A percentile compares a stretch with the other conserved stretches of the same genome.
Conservation (phyloP, 2,113 vertebrate species). For the Cairina moschata region DNA sequence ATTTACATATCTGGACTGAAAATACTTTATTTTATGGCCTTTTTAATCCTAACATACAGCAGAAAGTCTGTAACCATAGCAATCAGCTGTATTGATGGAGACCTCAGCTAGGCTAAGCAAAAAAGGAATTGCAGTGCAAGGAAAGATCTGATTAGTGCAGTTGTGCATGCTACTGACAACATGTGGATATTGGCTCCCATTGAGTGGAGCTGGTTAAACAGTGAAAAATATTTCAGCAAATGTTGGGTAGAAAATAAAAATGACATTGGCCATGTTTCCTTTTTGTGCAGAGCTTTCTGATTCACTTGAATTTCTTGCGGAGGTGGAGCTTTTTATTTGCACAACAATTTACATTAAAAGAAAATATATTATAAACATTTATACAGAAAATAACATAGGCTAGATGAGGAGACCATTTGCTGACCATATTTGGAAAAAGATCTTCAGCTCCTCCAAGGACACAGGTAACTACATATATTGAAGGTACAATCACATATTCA, state of each 20-base stretch:
- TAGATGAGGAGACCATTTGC: neutral
- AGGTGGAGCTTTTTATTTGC: neutral
- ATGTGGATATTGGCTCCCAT: neutral
- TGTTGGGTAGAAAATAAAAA: neutral
- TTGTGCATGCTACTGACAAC: neutral
- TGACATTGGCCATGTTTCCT: neutral
- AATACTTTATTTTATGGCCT: conserved; percentile 10
- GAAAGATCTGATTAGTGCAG: conserved; percentile 2
- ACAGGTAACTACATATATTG: neutral
- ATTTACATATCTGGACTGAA: neutral
- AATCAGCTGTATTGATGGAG: conserved; percentile 14
- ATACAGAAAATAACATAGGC: neutral
- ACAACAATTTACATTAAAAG: neutral
- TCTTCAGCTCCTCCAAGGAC: neutral
- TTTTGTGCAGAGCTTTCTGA: neutral
- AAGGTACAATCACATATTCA: neutral
- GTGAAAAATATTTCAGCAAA: neutral
- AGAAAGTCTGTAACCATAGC: conserved; percentile 16
- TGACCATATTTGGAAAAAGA: neutral
- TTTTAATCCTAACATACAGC: neutral
- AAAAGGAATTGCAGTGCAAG: neutral
- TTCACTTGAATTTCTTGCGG: neutral
- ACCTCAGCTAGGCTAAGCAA: conserved; percentile 1
- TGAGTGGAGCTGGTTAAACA: neutral
- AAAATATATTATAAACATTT: neutral